Evolutionary conservation across 2,888 invertebrate species (phyloP).

Genomic region (Lycophotia porphyrea): DNA sequence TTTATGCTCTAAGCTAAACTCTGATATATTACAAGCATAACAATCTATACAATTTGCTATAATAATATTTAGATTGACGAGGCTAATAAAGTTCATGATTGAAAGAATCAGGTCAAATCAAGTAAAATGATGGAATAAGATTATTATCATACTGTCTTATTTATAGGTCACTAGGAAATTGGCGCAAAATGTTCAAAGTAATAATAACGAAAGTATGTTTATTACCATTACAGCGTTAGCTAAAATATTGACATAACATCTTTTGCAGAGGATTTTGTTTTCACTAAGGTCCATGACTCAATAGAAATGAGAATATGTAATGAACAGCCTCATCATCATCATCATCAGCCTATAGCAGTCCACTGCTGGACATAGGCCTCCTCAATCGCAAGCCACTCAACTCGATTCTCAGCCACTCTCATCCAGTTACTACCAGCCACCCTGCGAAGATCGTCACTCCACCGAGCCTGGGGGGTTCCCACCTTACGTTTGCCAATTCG

Average conservation of each 20-base stretch:
- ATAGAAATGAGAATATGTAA: not conserved
- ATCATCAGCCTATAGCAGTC: too few relatives aligned
- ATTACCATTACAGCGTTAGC: not conserved
- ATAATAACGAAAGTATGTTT: conserved; percentile 25
- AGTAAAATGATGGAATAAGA: conserved; percentile 11
- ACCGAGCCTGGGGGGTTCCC: too few relatives aligned
- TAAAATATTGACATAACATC: conserved; percentile 22
- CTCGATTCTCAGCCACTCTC: too few relatives aligned
- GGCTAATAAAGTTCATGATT: conserved; percentile 25
- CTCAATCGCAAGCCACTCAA: too few relatives aligned
- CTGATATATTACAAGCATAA: not conserved
- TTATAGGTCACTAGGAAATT: conserved; percentile 43
- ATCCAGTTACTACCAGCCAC: too few relatives aligned
- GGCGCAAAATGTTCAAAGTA: not conserved
- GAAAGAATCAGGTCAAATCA: conserved; percentile 46
- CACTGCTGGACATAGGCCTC: too few relatives aligned
- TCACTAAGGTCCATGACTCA: not conserved
- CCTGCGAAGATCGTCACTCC: too few relatives aligned
- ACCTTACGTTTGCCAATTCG: too few relatives aligned
- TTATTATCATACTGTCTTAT: conserved; percentile 12
- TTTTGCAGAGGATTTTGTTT: not conserved
- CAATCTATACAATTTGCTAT: not conserved
- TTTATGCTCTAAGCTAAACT: not conserved
- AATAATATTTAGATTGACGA: conserved; percentile 18
- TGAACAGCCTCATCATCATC: too few relatives aligned